phyloP scores from a whole-genome alignment of 2,113 vertebrate species.

The Chloropsis cyanopogon region DNA sequence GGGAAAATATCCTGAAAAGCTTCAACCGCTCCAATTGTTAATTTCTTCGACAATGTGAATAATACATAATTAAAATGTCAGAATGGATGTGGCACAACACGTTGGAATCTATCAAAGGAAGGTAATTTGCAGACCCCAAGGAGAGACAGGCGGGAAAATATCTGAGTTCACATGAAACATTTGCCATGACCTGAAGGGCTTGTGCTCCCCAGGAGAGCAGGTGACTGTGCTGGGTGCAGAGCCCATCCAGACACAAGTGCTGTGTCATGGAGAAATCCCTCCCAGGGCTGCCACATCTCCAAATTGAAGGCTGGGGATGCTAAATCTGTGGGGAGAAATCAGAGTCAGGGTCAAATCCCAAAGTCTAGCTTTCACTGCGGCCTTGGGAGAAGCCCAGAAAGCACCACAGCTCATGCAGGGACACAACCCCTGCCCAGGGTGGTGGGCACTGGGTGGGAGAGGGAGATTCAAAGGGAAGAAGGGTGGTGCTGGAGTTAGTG shows the following conservation, averaged over 20 bases:
- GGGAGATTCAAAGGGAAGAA: neutral
- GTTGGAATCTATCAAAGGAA: neutral
- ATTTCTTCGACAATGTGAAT: neutral
- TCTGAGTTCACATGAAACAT: neutral
- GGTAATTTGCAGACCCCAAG: neutral
- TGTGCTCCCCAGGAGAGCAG: rapidly evolving
- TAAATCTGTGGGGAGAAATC: rapidly evolving
- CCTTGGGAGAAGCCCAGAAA: neutral
- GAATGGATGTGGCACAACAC: neutral
- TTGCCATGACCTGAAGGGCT: neutral
- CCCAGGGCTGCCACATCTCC: neutral
- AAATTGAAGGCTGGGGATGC: neutral
- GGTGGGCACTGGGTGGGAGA: rapidly evolving
- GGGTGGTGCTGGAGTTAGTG: neutral
- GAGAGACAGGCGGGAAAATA: neutral
- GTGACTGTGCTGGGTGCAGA: rapidly evolving
- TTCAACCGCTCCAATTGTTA: neutral
- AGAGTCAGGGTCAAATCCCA: neutral
- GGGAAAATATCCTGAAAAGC: conserved; percentile 54
- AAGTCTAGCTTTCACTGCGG: neutral
- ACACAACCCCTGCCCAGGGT: neutral
- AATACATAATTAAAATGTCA: conserved; percentile 16
- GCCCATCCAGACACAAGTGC: neutral
- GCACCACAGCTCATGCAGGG: neutral
- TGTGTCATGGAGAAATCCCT: neutral